phyloP scores from a whole-genome alignment of 2,797 vertebrate species.

The Parauchenoglanis ngamensis region DNA sequence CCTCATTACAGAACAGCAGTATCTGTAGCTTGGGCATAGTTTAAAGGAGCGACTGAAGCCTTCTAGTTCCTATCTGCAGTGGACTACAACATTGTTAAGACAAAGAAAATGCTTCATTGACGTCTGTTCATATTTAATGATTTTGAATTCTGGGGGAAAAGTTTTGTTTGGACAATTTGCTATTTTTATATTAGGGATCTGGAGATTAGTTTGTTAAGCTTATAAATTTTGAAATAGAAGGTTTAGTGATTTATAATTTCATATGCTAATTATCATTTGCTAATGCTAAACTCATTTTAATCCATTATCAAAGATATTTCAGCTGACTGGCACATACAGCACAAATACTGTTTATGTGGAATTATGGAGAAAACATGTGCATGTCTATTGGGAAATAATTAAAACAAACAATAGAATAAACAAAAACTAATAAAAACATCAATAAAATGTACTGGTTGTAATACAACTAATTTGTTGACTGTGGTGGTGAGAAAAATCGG shows the following conservation, averaged over 20 bases:
- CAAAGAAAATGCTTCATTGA: slow-evolving; percentile 15
- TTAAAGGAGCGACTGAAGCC: slow-evolving; percentile 22
- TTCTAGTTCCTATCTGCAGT: not conserved
- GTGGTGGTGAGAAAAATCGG: not conserved
- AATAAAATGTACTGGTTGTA: not conserved
- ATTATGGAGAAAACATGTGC: not conserved
- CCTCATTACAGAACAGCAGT: slow-evolving; percentile 32
- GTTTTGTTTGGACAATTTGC: not conserved
- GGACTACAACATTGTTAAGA: not conserved
- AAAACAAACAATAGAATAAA: not conserved
- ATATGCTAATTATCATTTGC: not conserved
- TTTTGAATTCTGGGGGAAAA: not conserved
- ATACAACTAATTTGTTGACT: not conserved
- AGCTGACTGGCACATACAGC: not conserved
- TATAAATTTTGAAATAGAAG: not conserved
- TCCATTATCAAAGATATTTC: slow-evolving; percentile 22
- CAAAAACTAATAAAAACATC: not conserved
- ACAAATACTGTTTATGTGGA: not conserved
- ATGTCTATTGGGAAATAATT: not conserved
- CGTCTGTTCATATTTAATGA: not conserved
- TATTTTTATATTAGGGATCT: not conserved
- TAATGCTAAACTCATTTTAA: slow-evolving; percentile 22
- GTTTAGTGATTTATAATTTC: not conserved
- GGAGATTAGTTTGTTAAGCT: not conserved
- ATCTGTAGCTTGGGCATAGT: slow-evolving; percentile 15